phyloP scores from a whole-genome alignment of 1,140 invertebrate species.

The Neomicropteryx cornuta region DNA sequence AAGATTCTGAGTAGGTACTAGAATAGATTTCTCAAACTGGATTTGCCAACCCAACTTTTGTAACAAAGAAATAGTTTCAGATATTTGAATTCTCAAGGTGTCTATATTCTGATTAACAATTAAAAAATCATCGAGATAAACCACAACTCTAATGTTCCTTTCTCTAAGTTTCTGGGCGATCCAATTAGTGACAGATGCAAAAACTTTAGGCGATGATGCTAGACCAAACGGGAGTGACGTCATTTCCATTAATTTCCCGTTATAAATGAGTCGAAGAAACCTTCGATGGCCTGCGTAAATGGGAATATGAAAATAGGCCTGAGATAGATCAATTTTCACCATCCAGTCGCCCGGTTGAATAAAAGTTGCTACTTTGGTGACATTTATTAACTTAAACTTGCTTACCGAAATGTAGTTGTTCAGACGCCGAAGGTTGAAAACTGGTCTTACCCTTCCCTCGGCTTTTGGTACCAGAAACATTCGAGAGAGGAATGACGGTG shows the following conservation, averaged over 20 bases:
- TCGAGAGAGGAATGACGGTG: constrained; percentile 4
- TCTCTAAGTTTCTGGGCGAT: constrained; percentile 9
- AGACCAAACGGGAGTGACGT: constrained; percentile 13
- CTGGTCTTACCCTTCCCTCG: constrained; percentile 4
- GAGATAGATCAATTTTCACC: constrained; percentile 13
- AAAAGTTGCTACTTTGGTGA: constrained; percentile 7
- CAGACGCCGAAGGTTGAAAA: constrained; percentile 6
- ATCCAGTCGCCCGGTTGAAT: constrained; percentile 13
- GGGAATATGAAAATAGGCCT: constrained; percentile 25
- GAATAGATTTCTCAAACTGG: constrained; percentile 9
- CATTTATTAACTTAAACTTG: constrained; percentile 7
- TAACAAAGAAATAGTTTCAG: constrained; percentile 6
- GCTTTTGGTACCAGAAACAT: constrained; percentile 6
- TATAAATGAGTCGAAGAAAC: constrained; percentile 10
- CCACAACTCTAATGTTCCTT: constrained; percentile 12
- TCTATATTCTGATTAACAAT: constrained; percentile 4
- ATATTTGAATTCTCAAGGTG: constrained; percentile 4
- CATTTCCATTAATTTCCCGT: constrained; percentile 11
- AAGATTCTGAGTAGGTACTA: constrained; percentile 8
- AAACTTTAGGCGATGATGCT: constrained; percentile 8
- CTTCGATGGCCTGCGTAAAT: constrained; percentile 8
- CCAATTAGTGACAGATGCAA: constrained; percentile 11
- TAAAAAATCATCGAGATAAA: constrained; percentile 10
- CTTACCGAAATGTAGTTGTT: constrained; percentile 4
- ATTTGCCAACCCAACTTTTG: constrained; percentile 13